phyloP scores from a whole-genome alignment of 2,888 invertebrate genomes.

The Acrobasis repandana region DNA sequence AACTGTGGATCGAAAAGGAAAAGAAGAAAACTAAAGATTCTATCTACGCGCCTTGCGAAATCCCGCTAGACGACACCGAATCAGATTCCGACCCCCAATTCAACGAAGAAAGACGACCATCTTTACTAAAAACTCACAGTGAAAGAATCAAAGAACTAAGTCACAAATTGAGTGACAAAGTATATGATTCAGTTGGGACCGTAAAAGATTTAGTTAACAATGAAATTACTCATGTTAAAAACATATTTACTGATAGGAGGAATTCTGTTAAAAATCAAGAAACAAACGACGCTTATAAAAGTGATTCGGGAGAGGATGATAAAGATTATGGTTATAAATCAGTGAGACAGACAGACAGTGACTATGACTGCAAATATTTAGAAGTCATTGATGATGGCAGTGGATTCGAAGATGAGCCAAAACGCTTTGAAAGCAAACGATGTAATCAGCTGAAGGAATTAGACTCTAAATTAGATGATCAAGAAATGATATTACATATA shows the following conservation, averaged over 20 bases:
- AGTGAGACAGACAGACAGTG: constrained; percentile 60
- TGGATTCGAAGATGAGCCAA: constrained; percentile 48
- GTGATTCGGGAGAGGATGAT: constrained; percentile 52
- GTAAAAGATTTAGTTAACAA: constrained; percentile 55
- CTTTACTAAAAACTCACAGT: constrained; percentile 46
- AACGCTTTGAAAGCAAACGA: constrained; percentile 34
- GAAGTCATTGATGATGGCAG: constrained; percentile 74
- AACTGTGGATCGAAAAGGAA: constrained; percentile 49
- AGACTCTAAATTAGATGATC: constrained; percentile 37
- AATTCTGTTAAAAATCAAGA: constrained; percentile 50
- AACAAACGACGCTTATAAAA: constrained; percentile 51
- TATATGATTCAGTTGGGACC: constrained; percentile 64
- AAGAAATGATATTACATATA: constrained; percentile 40
- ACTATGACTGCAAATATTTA: constrained; percentile 66
- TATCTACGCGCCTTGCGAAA: constrained; percentile 69
- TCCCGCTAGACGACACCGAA: constrained; percentile 59
- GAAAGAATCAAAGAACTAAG: constrained; percentile 62
- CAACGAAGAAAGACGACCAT: constrained; percentile 41
- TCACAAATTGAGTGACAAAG: constrained; percentile 55
- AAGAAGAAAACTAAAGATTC: constrained; percentile 41
- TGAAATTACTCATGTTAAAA: constrained; percentile 50
- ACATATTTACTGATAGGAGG: constrained; percentile 52
- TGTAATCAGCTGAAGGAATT: constrained; percentile 43
- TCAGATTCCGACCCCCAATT: constrained; percentile 49
- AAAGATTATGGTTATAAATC: constrained; percentile 46